Percentiles rank a stretch among this genome's conserved stretches.
These are phyloP conservation scores for Lasioglossum pauxillum DNA, from an alignment of 2,888 invertebrate genomes.

Conservation along the genomic window DNA sequence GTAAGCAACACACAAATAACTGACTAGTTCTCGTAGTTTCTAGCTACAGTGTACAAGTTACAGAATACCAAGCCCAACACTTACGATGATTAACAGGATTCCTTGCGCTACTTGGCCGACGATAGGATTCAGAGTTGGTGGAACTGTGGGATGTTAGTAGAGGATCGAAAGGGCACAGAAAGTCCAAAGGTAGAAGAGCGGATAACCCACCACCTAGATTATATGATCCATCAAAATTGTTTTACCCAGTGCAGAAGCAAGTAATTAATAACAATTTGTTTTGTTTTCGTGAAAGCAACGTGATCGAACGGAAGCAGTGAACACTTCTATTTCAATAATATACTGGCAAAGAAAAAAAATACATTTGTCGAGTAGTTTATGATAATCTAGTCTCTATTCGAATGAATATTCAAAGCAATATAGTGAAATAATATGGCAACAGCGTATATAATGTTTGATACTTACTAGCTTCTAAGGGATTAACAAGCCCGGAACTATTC, in stretches of 20 bases:
- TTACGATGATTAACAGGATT: slow-evolving; percentile 83
- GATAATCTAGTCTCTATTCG: slow-evolving; percentile 14
- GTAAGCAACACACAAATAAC: not conserved
- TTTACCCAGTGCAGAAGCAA: slow-evolving; percentile 40
- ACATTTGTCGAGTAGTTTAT: not conserved
- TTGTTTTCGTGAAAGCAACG: slow-evolving; percentile 25
- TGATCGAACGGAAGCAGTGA: slow-evolving; percentile 18
- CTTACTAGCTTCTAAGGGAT: slow-evolving; percentile 88
- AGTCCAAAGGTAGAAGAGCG: slow-evolving; percentile 83
- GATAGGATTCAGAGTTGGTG: slow-evolving; percentile 83
- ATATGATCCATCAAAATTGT: slow-evolving; percentile 53
- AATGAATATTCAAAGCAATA: not conserved
- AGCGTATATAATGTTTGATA: slow-evolving; percentile 59
- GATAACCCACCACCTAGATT: slow-evolving; percentile 83
- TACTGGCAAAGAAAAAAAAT: slow-evolving; percentile 7
- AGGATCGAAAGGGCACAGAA: slow-evolving; percentile 83
- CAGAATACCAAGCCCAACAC: slow-evolving; percentile 76
- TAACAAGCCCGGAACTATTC: slow-evolving; percentile 89
- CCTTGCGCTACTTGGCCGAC: slow-evolving; percentile 83
- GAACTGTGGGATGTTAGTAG: slow-evolving; percentile 83
- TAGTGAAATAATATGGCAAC: slow-evolving; percentile 31
- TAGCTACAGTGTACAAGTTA: slow-evolving; percentile 30
- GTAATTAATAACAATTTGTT: slow-evolving; percentile 8
- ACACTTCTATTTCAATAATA: slow-evolving; percentile 11
- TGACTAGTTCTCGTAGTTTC: slow-evolving; percentile 3